Evolutionary conservation across 92 coral and sea anemone genomes (phyloP).

Genomic region (Porites evermanni): DNA sequence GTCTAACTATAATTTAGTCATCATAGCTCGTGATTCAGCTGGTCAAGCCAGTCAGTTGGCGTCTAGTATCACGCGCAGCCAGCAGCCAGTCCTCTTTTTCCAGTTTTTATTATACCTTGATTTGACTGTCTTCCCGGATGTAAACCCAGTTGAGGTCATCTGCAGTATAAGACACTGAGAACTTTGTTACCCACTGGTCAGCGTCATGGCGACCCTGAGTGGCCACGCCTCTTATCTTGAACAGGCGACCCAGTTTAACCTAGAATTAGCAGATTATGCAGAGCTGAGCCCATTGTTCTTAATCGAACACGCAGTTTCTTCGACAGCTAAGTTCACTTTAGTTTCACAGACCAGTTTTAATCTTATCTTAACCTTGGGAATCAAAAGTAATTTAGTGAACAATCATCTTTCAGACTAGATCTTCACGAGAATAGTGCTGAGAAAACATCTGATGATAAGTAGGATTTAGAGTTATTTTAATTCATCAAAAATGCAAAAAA

Average conservation of each 20-base stretch:
- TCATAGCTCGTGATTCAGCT: too few relatives aligned
- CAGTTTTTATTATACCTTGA: neutral
- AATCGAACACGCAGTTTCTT: neutral
- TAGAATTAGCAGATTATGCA: neutral
- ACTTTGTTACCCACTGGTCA: slow-evolving; percentile 19
- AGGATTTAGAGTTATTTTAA: too few relatives aligned
- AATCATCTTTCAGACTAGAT: too few relatives aligned
- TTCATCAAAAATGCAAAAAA: too few relatives aligned
- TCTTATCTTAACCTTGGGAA: too few relatives aligned
- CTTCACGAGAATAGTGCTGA: too few relatives aligned
- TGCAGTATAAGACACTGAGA: slow-evolving; percentile 18
- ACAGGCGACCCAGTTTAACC: slow-evolving; percentile 1
- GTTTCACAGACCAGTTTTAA: too few relatives aligned
- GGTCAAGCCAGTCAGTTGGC: neutral
- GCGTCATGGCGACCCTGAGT: slow-evolving; percentile 27
- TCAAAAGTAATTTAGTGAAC: too few relatives aligned
- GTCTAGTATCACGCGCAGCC: neutral
- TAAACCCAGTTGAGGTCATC: slow-evolving; percentile 14
- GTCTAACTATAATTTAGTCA: too few relatives aligned
- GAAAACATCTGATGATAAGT: too few relatives aligned
- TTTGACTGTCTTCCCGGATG: slow-evolving; percentile 18
- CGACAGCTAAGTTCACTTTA: neutral
- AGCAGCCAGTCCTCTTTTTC: neutral
- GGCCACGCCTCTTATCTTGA: slow-evolving; percentile 38
- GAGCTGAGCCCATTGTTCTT: neutral